Percentiles rank a stretch among this genome's conserved stretches.
phyloP scores from a whole-genome alignment of 2,888 invertebrate species.

The Chaitophorus viminalis region DNA sequence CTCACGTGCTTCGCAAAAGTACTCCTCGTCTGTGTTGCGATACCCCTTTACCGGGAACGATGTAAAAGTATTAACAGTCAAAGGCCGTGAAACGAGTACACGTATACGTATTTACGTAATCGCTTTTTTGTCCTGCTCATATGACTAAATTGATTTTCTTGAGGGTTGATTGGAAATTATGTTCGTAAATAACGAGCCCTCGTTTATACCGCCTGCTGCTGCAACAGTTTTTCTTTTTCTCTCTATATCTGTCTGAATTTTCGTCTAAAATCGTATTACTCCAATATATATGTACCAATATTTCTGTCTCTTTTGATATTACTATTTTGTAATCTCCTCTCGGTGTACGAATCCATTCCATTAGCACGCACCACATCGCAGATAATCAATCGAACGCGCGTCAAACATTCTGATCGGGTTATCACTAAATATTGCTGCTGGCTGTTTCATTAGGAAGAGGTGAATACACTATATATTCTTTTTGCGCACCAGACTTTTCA shows the following conservation, averaged over 20 bases:
- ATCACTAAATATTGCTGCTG: no score
- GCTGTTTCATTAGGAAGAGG: not conserved
- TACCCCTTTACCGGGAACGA: not conserved
- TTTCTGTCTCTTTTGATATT: not conserved
- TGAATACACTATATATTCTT: not conserved
- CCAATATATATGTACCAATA: not conserved
- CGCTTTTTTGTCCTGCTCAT: no score
- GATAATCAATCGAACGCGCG: not conserved
- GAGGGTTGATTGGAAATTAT: conserved; percentile 29
- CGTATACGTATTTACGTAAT: no score
- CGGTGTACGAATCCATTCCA: no score
- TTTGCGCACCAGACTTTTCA: not conserved
- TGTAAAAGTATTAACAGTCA: conserved; percentile 27
- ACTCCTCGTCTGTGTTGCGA: no score
- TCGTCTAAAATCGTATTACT: no score
- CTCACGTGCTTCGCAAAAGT: no score
- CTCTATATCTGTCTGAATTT: no score
- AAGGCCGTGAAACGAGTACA: not conserved
- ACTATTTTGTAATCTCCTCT: not conserved
- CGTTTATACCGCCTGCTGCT: not conserved
- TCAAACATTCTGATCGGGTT: not conserved
- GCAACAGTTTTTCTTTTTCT: not conserved
- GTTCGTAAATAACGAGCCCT: conserved; percentile 4
- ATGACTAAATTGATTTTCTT: conserved; percentile 37
- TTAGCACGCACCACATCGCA: no score